Evolutionary conservation across 2,113 vertebrate species (phyloP), one percentile per base, ranked within the genome.

Genomic region (Corydoras sp.): DNA sequence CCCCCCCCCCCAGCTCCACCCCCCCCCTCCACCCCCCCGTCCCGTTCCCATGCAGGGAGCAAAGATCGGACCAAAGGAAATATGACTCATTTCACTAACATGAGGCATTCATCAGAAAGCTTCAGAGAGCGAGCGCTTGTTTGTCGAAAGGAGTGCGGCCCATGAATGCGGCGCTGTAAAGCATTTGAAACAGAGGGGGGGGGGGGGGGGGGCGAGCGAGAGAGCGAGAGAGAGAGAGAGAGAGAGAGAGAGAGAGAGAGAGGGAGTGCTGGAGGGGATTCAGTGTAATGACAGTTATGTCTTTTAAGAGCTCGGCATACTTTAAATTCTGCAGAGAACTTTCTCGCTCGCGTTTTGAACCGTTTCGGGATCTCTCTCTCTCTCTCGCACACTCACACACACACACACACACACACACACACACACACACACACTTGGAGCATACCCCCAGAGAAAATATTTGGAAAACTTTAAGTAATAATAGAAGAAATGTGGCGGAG

Each of bases 11-110:
- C 65, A 73, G 60, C 18, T 30, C 80, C 83, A 82, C 82, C 82
- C 65, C 80, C 76, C 81, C 77, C 18, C 84, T n/a, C n/a, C n/a
- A n/a, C n/a, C 65, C 75, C 63, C 18, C 18, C 80, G 83, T 82
- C 82, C 82, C 65, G 80, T 77, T 81, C 77, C 88, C 84, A 85
- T 82, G 78, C 69, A 88, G 83, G 86, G 85, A 89, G 83, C 85
- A 85, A 79, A 82, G 83, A 77, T 71, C 85, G 80, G 83, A 83
- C 86, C 84, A 90, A 85, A 89, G 89, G 89, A 91, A 90, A 86
- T 86, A 86, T 91, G 89, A 91, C 84, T 91, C 89, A 91, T 85
- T 85, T 74, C 72, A 86, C 85, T 85, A 90, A 88, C 83, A 86
- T 84, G 83, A 88, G 78, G 83, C 83, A 87, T 90, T 88, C 88